Base-by-base conservation (phyloP, 2,888 invertebrate species). In the Bimastos eiseni region DNA sequence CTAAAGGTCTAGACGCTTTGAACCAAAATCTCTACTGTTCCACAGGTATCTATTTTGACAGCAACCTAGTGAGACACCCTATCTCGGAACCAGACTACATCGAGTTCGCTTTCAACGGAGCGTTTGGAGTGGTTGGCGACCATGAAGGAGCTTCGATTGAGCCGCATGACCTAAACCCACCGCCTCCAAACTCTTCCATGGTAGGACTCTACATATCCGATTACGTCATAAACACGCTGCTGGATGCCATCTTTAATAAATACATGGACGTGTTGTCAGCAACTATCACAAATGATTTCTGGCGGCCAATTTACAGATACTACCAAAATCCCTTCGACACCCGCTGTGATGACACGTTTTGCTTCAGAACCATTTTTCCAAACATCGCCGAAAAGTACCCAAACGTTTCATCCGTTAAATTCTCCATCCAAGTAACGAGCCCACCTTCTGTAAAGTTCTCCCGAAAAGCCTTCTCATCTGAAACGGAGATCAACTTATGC, bases 401-500 rank as follows among this genome's bases (percentile, higher is more conserved):
- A 36, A 37, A 37, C 86, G 17, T 15, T 21, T 86, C n/a, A n/a
- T n/a, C 86, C 86, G 86, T 21, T 8, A 86, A 36, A 34, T 21
- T 86, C 37, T 0, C 21, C 2, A 21, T 84, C 84, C n/a, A 15
- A 33, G 84, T 8, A 4, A 49, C 21, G 49, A 21, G 21, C 21
- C 19, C 21, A 49, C 49, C 49, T 21, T 49, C 21, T 19, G 21
- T 70, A n/a, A 70, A 2, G 11, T 70, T n/a, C 70, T n/a, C 2
- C 30, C 11, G 30, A 13, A n/a, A 4, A 8, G 1, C 11, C 11
- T 0, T n/a, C 0, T 1, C 11, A 30, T 0, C 30, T 70, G 0
- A 8, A 0, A 11, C 8, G 17, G 70, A n/a, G 70, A 1, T 70
- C 11, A n/a, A 70, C n/a, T n/a, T 30, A 8, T n/a, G 30, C n/a